Evolutionary conservation across 2,113 vertebrate genomes (phyloP).

Genomic region (Cromileptes altivelis): DNA sequence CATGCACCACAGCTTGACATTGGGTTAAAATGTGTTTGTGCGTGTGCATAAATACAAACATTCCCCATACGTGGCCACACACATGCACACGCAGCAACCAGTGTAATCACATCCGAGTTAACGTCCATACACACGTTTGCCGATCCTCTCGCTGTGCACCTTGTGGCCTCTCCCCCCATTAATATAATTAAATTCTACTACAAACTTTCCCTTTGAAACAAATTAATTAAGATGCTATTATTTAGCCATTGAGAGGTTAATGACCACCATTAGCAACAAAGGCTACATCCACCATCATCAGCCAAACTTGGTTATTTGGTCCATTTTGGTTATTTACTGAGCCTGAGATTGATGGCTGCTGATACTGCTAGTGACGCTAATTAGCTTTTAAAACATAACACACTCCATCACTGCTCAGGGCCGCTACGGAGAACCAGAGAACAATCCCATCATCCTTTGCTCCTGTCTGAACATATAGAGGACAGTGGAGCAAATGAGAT

Average conservation of each 20-base stretch:
- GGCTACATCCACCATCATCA: constrained; percentile 95
- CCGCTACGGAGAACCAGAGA: constrained; percentile 87
- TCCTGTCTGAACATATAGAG: constrained; percentile 87
- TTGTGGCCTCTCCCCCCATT: constrained; percentile 75
- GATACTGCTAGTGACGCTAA: constrained; percentile 94
- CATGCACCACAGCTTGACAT: neutral
- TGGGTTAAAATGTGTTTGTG: constrained; percentile 4
- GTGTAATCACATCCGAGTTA: constrained; percentile 61
- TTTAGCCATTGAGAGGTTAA: constrained; percentile 93
- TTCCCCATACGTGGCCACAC: neutral
- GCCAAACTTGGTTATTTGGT: constrained; percentile 98
- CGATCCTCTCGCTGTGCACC: constrained; percentile 65
- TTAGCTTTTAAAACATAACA: constrained; percentile 99
- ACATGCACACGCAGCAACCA: constrained; percentile 6
- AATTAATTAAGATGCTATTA: constrained; percentile 91
- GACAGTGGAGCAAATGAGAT: constrained; percentile 84
- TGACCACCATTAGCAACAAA: constrained; percentile 91
- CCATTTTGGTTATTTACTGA: constrained; percentile 98
- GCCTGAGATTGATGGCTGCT: constrained; percentile 94
- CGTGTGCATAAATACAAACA: neutral
- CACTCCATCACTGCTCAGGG: constrained; percentile 96
- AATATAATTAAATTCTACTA: constrained; percentile 85
- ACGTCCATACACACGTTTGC: constrained; percentile 42
- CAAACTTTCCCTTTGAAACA: constrained; percentile 86
- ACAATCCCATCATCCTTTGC: constrained; percentile 87